Evolutionary conservation across 2,113 vertebrate genomes (phyloP), one percentile per base, ranked within the genome.

Genomic region (Cygnus buccinator): DNA sequence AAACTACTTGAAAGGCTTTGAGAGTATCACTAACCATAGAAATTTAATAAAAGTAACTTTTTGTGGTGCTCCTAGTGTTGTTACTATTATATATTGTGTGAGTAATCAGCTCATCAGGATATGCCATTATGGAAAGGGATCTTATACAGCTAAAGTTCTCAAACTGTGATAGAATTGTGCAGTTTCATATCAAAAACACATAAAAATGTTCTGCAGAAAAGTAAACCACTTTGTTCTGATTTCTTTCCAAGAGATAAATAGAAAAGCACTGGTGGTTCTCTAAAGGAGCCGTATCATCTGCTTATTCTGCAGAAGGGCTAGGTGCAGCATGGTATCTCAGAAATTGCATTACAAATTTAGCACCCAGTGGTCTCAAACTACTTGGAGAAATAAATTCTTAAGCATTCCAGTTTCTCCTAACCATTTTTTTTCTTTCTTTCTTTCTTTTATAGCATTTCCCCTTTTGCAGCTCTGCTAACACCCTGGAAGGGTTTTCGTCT

Each of bases 1-100:
- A 91, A 68, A 91, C 33, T 82, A 54, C 66, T 73, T 72, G 66
- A 79, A 89, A 94, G 70, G 70, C 44, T 91, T 89, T 78, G 62
- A 73, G 77, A 72, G 21, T 77, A 77, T 71, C 55, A 14, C 10
- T 81, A 79, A 89, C 33, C 28, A 14, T 19, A 92, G 52, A 89
- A 82, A 75, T 61, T 13, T 75, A 58, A 57, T 48, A 68, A 67
- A 84, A 82, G 78, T 54, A 72, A 68, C 50, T 81, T 29, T 43
- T 76, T 33, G 9, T 63, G 52, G 39, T 75, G 57, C 33, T 65
- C 26, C 63, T 63, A 35, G 15, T 9, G 3, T 29, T 84, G 63
- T 46, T 92, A 13, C 18, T 68, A 4, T 31, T 61, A 12, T 26
- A 8, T 43, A 10, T 67, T 92, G 55, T n/a, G 23, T 91, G 70